Percentiles rank a stretch among this genome's conserved stretches.
Conservation (phyloP, 2,797 vertebrate species). For the Myoxocephalus aenaeus region DNA sequence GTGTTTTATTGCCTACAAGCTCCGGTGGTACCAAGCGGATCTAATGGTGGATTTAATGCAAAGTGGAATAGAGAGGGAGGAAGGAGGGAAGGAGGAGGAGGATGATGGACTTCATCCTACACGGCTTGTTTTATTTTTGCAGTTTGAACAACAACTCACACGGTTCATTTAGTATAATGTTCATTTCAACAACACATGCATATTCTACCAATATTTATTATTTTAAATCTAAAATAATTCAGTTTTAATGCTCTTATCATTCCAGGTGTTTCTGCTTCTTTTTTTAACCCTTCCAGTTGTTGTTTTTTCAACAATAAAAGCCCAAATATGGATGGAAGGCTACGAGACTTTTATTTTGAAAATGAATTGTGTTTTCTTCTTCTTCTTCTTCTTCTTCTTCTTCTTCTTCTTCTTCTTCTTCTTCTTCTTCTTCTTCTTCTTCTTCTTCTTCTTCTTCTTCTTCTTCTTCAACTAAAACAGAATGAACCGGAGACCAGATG, state of each 20-base stretch:
- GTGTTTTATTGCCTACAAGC: constrained; percentile 81
- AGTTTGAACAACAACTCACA: neutral
- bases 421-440: too few species aligned
- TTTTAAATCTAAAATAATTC: too few species aligned
- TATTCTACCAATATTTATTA: neutral
- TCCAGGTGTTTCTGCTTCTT: neutral
- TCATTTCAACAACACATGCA: neutral
- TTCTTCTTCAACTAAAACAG: too few species aligned
- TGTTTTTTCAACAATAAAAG: too few species aligned
- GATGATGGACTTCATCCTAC: neutral
- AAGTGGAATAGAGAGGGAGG: constrained; percentile 43
- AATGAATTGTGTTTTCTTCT: too few species aligned
- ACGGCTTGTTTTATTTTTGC: neutral
- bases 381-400: too few species aligned
- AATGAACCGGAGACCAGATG: too few species aligned
- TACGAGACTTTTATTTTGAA: too few species aligned
- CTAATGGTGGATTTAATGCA: constrained; percentile 72
- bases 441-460: too few species aligned
- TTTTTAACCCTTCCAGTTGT: too few species aligned
- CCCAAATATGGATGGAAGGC: too few species aligned
- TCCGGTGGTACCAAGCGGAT: constrained; percentile 50
- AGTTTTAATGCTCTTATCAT: neutral
- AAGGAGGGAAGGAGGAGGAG: neutral
- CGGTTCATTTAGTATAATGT: neutral
- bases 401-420: too few species aligned